phyloP scores from a whole-genome alignment of 2,797 vertebrate genomes.

The Scolopax bukidnonensis region DNA sequence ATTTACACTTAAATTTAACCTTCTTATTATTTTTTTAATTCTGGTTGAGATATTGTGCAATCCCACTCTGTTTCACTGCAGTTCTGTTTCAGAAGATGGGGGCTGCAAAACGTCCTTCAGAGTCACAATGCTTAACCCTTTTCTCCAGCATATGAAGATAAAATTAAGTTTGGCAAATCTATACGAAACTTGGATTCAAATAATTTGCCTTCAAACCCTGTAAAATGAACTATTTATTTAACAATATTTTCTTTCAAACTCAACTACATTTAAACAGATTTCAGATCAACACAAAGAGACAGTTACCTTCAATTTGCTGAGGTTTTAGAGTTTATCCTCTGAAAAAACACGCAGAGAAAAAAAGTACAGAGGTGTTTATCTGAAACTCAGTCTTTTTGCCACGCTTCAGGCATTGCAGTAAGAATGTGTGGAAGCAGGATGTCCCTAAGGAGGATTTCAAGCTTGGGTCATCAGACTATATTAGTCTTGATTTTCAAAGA shows the following conservation, averaged over 20 bases:
- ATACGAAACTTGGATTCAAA: neutral
- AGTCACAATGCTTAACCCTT: neutral
- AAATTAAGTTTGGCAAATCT: neutral
- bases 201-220: neutral
- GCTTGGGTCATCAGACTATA: neutral
- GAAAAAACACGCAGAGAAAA: too few relatives aligned
- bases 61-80: neutral
- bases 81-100: neutral
- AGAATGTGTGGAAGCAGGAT: neutral
- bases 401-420: neutral
- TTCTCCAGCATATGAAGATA: neutral
- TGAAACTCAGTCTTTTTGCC: too few relatives aligned
- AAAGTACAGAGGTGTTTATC: too few relatives aligned
- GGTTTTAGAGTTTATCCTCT: neutral
- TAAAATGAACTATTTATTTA: neutral
- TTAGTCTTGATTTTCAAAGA: neutral
- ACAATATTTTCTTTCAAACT: neutral
- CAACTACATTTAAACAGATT: neutral
- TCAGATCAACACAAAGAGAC: neutral
- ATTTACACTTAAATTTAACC: neutral
- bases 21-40: neutral
- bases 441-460: neutral
- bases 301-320: neutral
- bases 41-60: neutral
- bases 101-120: neutral